Percentiles rank a stretch among this genome's conserved stretches.
Conservation (phyloP, 2,797 vertebrate species). For the Brachyalestes nurse region DNA sequence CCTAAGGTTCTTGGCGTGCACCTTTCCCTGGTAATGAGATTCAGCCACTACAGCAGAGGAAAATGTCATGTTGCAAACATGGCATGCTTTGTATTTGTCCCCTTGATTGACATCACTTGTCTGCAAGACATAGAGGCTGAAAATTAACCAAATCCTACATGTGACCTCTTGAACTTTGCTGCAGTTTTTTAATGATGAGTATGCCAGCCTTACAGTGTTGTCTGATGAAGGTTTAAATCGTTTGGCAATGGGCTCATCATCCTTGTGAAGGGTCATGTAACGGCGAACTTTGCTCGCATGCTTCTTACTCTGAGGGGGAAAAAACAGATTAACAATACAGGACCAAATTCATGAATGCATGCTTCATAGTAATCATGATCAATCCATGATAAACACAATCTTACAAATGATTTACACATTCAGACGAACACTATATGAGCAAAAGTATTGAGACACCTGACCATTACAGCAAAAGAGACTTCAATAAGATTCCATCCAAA, state of each 20-base stretch:
- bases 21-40: slow-evolving; percentile 96
- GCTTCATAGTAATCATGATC: too few species aligned
- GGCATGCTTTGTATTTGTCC: slow-evolving; percentile 88
- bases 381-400: too few species aligned
- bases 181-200: neutral
- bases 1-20: slow-evolving; percentile 93
- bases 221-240: slow-evolving; percentile 68
- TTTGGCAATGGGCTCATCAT: slow-evolving; percentile 80
- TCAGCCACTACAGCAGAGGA: slow-evolving; percentile 90
- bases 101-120: slow-evolving; percentile 79
- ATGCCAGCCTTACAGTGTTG: slow-evolving; percentile 65
- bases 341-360: too few species aligned
- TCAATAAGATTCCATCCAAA: too few species aligned
- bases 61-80: slow-evolving; percentile 95
- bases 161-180: slow-evolving; percentile 7
- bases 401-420: too few species aligned
- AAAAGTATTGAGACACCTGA: too few species aligned
- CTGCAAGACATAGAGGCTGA: slow-evolving; percentile 53
- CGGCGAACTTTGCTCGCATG: slow-evolving; percentile 95
- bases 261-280: slow-evolving; percentile 85
- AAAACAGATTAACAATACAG: neutral
- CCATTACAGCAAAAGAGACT: too few species aligned
- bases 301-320: slow-evolving; percentile 89
- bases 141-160: neutral
- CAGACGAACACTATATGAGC: too few species aligned